Conservation (phyloP, 1,140 invertebrate species). For the Saxidomus purpurata region DNA sequence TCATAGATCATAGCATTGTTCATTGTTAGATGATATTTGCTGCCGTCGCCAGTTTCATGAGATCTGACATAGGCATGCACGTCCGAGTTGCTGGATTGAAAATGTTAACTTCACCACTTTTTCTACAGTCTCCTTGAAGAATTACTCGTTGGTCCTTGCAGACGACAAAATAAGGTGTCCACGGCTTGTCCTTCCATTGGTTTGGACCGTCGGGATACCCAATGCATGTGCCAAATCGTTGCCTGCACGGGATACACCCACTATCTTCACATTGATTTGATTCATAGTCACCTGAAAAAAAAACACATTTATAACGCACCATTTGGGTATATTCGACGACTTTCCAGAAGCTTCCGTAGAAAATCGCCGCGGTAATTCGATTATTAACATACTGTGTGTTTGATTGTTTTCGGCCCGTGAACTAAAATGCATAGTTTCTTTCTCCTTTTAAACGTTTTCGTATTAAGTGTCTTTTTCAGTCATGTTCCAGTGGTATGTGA, state of each 20-base stretch:
- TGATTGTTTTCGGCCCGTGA: no score
- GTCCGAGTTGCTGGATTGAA: constrained; percentile 47
- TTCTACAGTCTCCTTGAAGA: constrained; percentile 26
- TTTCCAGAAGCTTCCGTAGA: no score
- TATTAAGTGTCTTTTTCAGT: no score
- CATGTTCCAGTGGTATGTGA: no score
- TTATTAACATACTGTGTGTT: no score
- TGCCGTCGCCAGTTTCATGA: constrained; percentile 19
- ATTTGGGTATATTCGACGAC: no score
- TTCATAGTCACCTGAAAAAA: constrained; percentile 55
- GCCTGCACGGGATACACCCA: constrained; percentile 32
- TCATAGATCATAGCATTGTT: no score
- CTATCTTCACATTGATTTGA: constrained; percentile 26
- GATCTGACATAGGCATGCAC: constrained; percentile 29
- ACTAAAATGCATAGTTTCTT: no score
- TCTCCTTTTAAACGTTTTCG: no score
- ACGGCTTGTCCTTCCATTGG: constrained; percentile 22
- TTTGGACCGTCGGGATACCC: constrained; percentile 27
- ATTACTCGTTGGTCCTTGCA: constrained; percentile 38
- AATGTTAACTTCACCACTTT: constrained; percentile 21
- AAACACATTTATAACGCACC: background rate
- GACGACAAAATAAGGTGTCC: constrained; percentile 44
- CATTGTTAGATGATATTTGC: background rate
- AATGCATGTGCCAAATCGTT: constrained; percentile 25
- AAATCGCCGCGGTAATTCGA: no score